A percentile compares a stretch with the other conserved stretches of the same genome.
Conservation (phyloP, 1,140 invertebrate genomes). For the Ceratosolen fusciceps region DNA sequence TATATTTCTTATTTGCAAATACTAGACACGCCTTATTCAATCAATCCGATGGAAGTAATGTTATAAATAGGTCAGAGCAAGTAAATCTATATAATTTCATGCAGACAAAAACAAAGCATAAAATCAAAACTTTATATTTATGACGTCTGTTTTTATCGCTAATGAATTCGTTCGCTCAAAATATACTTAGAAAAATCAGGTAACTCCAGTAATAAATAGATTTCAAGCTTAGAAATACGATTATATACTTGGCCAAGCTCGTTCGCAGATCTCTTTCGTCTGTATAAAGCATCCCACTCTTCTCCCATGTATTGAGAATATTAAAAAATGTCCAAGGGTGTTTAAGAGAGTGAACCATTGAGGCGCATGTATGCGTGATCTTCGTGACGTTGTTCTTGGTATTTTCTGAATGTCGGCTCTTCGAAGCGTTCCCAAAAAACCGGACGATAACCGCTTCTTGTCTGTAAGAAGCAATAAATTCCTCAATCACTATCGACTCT, state of each 20-base stretch:
- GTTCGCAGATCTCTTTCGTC: neutral
- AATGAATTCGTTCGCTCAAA: conserved; percentile 26
- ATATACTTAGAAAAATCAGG: conserved; percentile 20
- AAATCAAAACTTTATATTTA: neutral
- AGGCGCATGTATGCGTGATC: neutral
- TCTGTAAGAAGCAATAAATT: conserved; percentile 22
- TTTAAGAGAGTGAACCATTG: neutral
- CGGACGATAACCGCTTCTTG: conserved; percentile 31
- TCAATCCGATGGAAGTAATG: neutral
- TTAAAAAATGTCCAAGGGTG: neutral
- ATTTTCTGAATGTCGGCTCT: conserved; percentile 28
- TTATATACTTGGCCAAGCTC: neutral
- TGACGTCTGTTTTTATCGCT: conserved; percentile 4
- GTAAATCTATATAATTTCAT: neutral
- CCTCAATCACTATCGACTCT: conserved; percentile 25
- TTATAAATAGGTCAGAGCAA: neutral
- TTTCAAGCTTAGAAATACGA: neutral
- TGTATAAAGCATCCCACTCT: neutral
- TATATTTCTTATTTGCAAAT: conserved; percentile 7
- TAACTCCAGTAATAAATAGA: neutral
- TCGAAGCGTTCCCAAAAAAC: conserved; percentile 1
- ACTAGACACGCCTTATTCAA: neutral
- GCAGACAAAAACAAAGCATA: neutral
- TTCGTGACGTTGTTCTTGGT: conserved; percentile 23
- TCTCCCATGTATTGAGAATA: neutral